A percentile compares a stretch with the other conserved stretches of the same genome.
These are phyloP conservation scores for Eleutherodactylus coqui DNA, from an alignment of 2,797 vertebrate species.

Conservation along the genomic window DNA sequence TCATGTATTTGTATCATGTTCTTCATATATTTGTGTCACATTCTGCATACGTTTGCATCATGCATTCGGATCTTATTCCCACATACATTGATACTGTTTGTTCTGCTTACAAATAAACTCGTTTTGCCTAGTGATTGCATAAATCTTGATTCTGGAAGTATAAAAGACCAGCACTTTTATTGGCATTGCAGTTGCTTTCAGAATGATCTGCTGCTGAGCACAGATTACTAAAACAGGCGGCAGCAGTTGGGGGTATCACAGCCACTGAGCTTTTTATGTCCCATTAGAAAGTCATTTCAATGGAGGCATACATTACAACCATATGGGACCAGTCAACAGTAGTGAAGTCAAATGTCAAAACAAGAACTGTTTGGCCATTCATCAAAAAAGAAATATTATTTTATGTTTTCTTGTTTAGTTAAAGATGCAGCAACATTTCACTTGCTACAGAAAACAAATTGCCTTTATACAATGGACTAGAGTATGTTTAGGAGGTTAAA, in stretches of 20 bases:
- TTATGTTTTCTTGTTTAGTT: conserved; percentile 1
- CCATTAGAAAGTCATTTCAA: conserved; percentile 65
- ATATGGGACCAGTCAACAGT: conserved; percentile 68
- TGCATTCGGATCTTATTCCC: not conserved
- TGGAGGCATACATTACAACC: conserved; percentile 63
- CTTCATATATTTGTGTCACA: not conserved
- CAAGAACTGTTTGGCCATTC: conserved; percentile 24
- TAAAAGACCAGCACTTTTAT: not conserved
- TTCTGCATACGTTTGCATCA: too few species aligned
- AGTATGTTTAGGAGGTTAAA: not conserved
- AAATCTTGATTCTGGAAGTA: conserved; percentile 30
- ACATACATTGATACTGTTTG: not conserved
- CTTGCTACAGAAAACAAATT: not conserved
- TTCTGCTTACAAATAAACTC: conserved; percentile 14
- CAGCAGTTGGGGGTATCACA: conserved; percentile 62
- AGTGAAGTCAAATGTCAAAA: conserved; percentile 68
- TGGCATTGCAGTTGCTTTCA: conserved; percentile 22
- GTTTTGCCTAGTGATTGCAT: not conserved
- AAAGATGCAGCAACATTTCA: not conserved
- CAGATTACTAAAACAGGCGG: conserved; percentile 62
- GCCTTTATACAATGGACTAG: not conserved
- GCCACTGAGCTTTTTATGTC: conserved; percentile 65
- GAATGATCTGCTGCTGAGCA: conserved; percentile 42
- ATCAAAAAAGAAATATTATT: conserved; percentile 26
- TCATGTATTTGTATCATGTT: too few species aligned